These are phyloP conservation scores for Sparidentex hasta DNA, from an alignment of 2,797 vertebrate genomes.

Conservation along the genomic window DNA sequence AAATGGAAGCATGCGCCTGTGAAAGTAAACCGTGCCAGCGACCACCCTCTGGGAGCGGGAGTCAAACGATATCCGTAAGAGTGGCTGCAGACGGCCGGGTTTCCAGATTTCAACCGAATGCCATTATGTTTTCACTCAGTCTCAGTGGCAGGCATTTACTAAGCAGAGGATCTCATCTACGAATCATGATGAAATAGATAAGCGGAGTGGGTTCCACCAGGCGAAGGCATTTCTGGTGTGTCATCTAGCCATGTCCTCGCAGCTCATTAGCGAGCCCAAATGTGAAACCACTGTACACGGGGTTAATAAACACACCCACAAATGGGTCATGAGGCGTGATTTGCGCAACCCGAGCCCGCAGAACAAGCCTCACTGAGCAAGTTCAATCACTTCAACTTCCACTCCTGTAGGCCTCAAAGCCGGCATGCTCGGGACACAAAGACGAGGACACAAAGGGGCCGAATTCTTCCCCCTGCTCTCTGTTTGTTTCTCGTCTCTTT, in stretches of 20 bases:
- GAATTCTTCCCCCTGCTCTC: slow-evolving; percentile 54
- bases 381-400: slow-evolving; percentile 85
- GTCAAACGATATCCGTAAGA: slow-evolving; percentile 43
- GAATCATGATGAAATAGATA: background rate
- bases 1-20: slow-evolving; percentile 69
- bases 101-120: slow-evolving; percentile 28
- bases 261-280: slow-evolving; percentile 69
- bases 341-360: slow-evolving; percentile 74
- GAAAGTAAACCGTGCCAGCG: slow-evolving; percentile 66
- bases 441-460: slow-evolving; percentile 63
- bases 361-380: slow-evolving; percentile 87
- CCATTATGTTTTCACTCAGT: background rate
- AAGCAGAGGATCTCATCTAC: background rate
- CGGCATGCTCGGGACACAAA: slow-evolving; percentile 76
- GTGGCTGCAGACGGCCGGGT: background rate
- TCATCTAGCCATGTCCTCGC: slow-evolving; percentile 9
- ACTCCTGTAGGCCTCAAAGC: slow-evolving; percentile 80
- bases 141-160: background rate
- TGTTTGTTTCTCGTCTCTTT: slow-evolving; percentile 69
- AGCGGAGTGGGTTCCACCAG: background rate
- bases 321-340: slow-evolving; percentile 87
- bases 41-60: slow-evolving; percentile 66
- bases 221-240: slow-evolving; percentile 16
- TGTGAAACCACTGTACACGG: slow-evolving; percentile 47
- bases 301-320: slow-evolving; percentile 68